Conservation (phyloP, 2,797 vertebrate species). For the Xenops minutus region DNA sequence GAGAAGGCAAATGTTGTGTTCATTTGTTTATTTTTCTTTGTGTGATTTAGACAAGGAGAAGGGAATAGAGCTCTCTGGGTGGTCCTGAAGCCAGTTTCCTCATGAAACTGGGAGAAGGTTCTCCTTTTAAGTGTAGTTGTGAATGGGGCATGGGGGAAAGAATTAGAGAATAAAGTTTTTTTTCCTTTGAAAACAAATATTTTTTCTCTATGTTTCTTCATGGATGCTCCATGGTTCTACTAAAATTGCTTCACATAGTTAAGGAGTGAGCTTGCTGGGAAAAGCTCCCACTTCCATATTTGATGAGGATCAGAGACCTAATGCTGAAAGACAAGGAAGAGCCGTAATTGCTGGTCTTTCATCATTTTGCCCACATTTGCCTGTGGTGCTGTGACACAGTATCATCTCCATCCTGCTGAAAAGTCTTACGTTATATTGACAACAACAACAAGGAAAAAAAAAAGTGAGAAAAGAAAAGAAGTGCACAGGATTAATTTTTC, state of each 20-base stretch:
- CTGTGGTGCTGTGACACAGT: background rate
- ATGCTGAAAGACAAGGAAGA: background rate
- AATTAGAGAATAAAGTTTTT: background rate
- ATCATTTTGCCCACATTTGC: background rate
- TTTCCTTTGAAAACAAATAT: background rate
- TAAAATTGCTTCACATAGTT: background rate
- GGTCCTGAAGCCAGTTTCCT: conserved; percentile 46
- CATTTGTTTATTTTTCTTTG: conserved; percentile 68
- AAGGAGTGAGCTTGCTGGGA: background rate
- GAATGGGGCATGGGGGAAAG: background rate
- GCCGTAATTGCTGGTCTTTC: background rate
- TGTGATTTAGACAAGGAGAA: conserved; percentile 51
- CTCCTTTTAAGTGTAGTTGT: background rate
- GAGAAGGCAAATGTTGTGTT: conserved; percentile 65
- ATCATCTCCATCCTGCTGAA: background rate
- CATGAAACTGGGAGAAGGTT: conserved; percentile 5
- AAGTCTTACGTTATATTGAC: background rate
- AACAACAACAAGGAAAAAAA: too few species aligned
- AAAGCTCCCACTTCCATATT: background rate
- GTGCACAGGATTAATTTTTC: background rate
- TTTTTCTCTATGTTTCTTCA: background rate
- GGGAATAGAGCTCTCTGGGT: conserved; percentile 55
- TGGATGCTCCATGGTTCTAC: background rate
- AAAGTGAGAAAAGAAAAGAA: background rate
- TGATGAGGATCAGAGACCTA: background rate